phyloP scores from a whole-genome alignment of 2,113 vertebrate species.

The Pomatorhinus ruficollis region DNA sequence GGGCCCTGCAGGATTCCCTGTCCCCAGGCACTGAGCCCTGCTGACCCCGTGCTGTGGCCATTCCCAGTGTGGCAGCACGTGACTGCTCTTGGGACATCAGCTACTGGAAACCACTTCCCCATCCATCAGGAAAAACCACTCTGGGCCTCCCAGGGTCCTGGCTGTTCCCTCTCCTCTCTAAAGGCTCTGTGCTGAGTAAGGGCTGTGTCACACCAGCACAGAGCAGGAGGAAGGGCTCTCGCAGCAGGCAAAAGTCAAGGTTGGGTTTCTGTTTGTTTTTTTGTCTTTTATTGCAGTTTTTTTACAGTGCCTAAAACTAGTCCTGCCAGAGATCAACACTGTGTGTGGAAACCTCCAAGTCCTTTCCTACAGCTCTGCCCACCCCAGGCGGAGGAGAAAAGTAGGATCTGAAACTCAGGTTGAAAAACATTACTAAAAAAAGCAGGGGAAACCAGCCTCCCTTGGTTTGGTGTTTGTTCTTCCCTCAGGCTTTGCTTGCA shows the following conservation, averaged over 20 bases:
- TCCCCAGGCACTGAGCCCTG: not conserved
- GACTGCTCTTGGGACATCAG: not conserved
- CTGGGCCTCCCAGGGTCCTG: rapidly evolving
- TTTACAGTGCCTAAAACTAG: not conserved
- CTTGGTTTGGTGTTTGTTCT: not conserved
- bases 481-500: not conserved
- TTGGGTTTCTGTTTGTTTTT: not conserved
- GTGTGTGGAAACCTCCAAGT: not conserved
- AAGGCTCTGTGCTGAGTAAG: not conserved
- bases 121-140: not conserved
- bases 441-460: not conserved
- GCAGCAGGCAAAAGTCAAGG: not conserved
- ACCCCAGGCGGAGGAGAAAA: not conserved
- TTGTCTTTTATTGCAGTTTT: not conserved
- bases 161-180: not conserved
- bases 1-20: not conserved
- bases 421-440: not conserved
- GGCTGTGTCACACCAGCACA: not conserved
- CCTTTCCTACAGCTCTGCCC: not conserved
- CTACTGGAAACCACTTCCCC: not conserved
- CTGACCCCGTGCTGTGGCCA: rapidly evolving
- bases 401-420: not conserved
- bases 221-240: not conserved
- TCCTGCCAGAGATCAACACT: not conserved
- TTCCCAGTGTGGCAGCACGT: not conserved